Evolutionary conservation across 2,888 invertebrate genomes (phyloP).

Genomic region (Lasioglossum pauxillum): DNA sequence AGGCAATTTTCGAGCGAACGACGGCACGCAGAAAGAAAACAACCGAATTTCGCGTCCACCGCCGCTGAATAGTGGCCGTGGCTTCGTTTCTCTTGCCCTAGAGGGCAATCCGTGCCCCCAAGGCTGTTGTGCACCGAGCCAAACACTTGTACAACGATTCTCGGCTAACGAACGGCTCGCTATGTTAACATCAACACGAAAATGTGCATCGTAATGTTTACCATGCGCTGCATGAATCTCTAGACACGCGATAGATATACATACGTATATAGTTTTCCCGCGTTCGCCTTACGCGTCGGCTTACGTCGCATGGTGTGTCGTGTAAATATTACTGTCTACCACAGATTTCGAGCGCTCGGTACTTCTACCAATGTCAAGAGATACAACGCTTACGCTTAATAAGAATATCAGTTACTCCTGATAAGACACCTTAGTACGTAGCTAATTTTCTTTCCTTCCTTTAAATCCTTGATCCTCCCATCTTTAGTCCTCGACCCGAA

Average conservation of each 20-base stretch:
- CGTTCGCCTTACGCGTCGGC: slow-evolving; percentile 20
- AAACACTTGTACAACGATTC: slow-evolving; percentile 30
- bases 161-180: slow-evolving; percentile 46
- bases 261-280: slow-evolving; percentile 55
- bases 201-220: slow-evolving; percentile 52
- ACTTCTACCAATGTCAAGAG: slow-evolving; percentile 67
- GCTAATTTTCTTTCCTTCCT: slow-evolving; percentile 68
- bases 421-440: slow-evolving; percentile 83
- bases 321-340: slow-evolving; percentile 72
- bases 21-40: not conserved
- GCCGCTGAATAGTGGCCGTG: not conserved
- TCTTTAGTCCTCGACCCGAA: not conserved
- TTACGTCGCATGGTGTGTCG: slow-evolving; percentile 68
- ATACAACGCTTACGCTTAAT: slow-evolving; percentile 65
- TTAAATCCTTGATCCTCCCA: not conserved
- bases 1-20: not conserved
- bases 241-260: slow-evolving; percentile 49
- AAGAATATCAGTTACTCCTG: slow-evolving; percentile 78
- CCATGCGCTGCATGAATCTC: slow-evolving; percentile 39
- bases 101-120: not conserved
- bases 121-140: slow-evolving; percentile 2
- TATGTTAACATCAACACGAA: slow-evolving; percentile 57
- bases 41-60: not conserved
- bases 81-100: not conserved
- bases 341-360: slow-evolving; percentile 65